phyloP scores from a whole-genome alignment of 2,888 invertebrate genomes.

The Stenoptilia bipunctidactyla region DNA sequence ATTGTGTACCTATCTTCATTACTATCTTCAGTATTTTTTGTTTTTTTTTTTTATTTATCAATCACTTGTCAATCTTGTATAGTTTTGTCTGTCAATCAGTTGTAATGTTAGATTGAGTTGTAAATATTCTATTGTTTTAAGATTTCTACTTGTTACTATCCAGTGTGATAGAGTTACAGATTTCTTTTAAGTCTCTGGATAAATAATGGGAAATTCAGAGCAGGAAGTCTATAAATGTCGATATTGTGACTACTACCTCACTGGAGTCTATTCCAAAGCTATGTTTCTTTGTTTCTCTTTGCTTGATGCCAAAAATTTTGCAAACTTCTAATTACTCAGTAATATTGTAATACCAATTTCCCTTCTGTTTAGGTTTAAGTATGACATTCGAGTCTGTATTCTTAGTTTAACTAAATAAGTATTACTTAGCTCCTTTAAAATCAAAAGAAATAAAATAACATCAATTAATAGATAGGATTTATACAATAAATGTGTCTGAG shows the following conservation, averaged over 20 bases:
- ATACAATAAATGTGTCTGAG: too few relatives aligned
- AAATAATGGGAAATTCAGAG: too few relatives aligned
- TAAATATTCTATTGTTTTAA: slow-evolving; percentile 28
- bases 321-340: slow-evolving; percentile 51
- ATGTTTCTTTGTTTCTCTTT: slow-evolving; percentile 43
- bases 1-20: slow-evolving; percentile 35
- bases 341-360: slow-evolving; percentile 40
- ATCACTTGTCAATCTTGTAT: slow-evolving; percentile 15
- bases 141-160: slow-evolving; percentile 28
- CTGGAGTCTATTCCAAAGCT: slow-evolving; percentile 64
- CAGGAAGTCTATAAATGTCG: too few relatives aligned
- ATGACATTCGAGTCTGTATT: slow-evolving; percentile 33
- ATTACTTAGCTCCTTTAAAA: too few relatives aligned
- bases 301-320: slow-evolving; percentile 68
- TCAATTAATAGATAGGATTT: too few relatives aligned
- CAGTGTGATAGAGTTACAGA: slow-evolving; percentile 27
- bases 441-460: too few relatives aligned
- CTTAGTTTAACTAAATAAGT: too few relatives aligned
- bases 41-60: slow-evolving; percentile 7
- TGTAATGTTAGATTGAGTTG: slow-evolving; percentile 26
- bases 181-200: not conserved
- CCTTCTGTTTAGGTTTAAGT: slow-evolving; percentile 53
- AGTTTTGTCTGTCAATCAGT: slow-evolving; percentile 32
- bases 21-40: slow-evolving; percentile 33
- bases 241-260: slow-evolving; percentile 36